A percentile compares a stretch with the other conserved stretches of the same genome.
These are phyloP conservation scores for Catocala fraxini DNA, from an alignment of 2,888 invertebrate species.

Conservation along the genomic window DNA sequence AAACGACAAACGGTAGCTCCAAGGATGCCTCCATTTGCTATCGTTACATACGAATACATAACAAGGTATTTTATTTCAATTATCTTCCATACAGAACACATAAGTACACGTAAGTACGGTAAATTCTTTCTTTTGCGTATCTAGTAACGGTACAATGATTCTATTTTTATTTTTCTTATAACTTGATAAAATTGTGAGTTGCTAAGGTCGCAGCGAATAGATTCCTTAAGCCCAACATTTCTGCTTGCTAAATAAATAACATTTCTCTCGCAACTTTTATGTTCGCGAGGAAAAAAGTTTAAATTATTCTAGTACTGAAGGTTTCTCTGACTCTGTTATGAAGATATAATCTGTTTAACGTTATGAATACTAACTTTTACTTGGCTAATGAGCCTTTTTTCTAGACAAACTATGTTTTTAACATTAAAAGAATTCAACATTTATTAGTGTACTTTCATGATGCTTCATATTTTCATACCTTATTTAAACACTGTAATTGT, in stretches of 20 bases:
- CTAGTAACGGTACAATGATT: not conserved
- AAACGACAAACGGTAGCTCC: slow-evolving; percentile 42
- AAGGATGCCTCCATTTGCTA: slow-evolving; percentile 24
- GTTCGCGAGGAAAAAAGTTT: slow-evolving; percentile 31
- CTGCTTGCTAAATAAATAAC: slow-evolving; percentile 43
- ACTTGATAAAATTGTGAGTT: slow-evolving; percentile 8
- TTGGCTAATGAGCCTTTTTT: slow-evolving; percentile 37
- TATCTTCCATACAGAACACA: slow-evolving; percentile 6
- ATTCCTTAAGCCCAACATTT: slow-evolving; percentile 33
- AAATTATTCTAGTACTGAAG: slow-evolving; percentile 33
- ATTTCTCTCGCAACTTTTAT: slow-evolving; percentile 37
- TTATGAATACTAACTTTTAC: slow-evolving; percentile 41
- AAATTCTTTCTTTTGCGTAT: slow-evolving; percentile 1
- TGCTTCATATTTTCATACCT: not conserved
- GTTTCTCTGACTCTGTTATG: slow-evolving; percentile 37
- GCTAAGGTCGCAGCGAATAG: slow-evolving; percentile 21
- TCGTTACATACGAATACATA: slow-evolving; percentile 34
- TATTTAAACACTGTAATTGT: slow-evolving; percentile 2
- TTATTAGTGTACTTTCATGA: not conserved
- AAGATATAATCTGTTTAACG: slow-evolving; percentile 45
- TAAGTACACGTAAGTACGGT: no score
- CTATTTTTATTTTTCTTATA: slow-evolving; percentile 5
- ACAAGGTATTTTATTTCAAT: slow-evolving; percentile 22
- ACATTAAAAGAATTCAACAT: slow-evolving; percentile 3
- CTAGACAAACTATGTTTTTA: slow-evolving; percentile 21